Evolutionary conservation across 1,140 invertebrate species (phyloP).

Genomic region (Dinothrombium tinctorium): DNA sequence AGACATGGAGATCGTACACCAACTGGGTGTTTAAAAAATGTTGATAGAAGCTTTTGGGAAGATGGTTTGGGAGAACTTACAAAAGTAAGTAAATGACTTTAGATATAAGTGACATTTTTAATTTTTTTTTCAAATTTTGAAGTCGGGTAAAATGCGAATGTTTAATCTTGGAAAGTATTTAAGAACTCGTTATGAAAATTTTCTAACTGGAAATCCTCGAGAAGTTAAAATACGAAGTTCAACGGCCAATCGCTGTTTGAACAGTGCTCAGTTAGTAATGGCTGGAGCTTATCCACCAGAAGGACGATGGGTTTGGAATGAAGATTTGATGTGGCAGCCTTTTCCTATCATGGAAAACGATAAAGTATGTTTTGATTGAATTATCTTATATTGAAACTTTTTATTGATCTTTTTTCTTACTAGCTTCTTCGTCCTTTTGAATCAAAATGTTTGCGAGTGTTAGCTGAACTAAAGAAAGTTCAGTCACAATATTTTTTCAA

Average conservation of each 20-base stretch:
- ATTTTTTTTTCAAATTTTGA: not conserved
- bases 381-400: no score
- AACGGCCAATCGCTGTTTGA: conserved; percentile 6
- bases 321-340: conserved; percentile 9
- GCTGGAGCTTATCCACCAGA: conserved; percentile 10
- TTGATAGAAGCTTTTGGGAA: no score
- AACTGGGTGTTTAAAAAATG: no score
- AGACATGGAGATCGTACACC: no score
- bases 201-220: conserved; percentile 2
- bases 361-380: no score
- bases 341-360: conserved; percentile 6
- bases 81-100: no score
- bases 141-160: conserved; percentile 11
- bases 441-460: not conserved
- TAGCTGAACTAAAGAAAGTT: not conserved
- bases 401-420: conserved; percentile 2
- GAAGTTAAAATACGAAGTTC: conserved; percentile 9
- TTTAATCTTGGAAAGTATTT: conserved; percentile 9
- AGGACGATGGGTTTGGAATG: conserved; percentile 10
- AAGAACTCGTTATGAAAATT: conserved; percentile 4
- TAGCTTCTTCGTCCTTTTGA: conserved; percentile 1
- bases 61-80: no score
- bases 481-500: not conserved
- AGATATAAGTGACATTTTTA: no score
- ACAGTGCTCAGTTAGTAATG: conserved; percentile 4